A percentile compares a stretch with the other conserved stretches of the same genome.
Evolutionary conservation across 2,113 vertebrate species (phyloP).

Genomic region (Peromyscus leucopus): DNA sequence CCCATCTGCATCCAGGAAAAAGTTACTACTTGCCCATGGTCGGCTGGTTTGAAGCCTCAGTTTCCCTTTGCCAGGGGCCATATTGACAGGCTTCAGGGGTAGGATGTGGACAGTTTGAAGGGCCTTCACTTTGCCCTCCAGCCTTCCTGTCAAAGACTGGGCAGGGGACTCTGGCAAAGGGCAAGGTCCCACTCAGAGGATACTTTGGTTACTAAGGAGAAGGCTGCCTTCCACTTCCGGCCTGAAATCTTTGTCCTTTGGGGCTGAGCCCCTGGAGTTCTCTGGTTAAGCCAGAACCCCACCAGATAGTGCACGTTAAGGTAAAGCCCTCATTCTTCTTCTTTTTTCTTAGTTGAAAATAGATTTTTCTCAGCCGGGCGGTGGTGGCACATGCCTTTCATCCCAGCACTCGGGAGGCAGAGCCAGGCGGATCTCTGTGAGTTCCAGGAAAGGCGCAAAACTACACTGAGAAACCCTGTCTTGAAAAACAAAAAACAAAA

Average conservation of each 20-base stretch:
- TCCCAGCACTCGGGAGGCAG: no score
- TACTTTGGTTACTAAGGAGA: neutral
- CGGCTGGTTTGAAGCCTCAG: neutral
- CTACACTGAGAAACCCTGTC: no score
- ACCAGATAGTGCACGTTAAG: no score
- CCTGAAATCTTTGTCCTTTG: neutral
- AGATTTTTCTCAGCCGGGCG: neutral
- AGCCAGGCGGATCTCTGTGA: no score
- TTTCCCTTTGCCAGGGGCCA: neutral
- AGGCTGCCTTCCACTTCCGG: neutral
- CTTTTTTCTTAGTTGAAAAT: neutral
- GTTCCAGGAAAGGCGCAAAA: no score
- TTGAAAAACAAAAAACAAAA: no score
- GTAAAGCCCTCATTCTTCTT: neutral
- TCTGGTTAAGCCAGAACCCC: neutral
- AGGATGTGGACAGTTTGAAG: neutral
- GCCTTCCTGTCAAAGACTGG: neutral
- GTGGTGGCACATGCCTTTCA: no score
- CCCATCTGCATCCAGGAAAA: neutral
- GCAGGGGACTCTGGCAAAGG: neutral
- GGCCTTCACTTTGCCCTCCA: neutral
- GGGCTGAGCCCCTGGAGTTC: neutral
- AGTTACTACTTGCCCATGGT: neutral
- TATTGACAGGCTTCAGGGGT: neutral
- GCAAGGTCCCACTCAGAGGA: neutral